These are phyloP conservation scores for Sinocyclocheilus grahami DNA, from an alignment of 2,113 vertebrate species.

Conservation along the genomic window DNA sequence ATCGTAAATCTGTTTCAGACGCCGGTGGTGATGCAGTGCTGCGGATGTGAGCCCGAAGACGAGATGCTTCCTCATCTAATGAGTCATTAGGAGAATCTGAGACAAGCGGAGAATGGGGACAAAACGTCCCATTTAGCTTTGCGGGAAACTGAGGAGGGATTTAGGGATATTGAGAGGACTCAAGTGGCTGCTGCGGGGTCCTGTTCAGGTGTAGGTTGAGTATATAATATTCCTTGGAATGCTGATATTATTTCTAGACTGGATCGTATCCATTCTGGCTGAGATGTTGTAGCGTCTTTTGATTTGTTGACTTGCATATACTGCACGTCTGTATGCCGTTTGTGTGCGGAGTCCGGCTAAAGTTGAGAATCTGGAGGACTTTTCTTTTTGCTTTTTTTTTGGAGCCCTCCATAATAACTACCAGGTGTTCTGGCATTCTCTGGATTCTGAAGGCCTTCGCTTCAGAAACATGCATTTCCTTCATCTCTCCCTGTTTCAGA, in stretches of 20 bases:
- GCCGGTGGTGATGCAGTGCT: background rate
- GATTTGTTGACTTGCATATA: background rate
- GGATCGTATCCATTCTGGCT: background rate
- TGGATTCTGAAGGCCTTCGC: too few species aligned
- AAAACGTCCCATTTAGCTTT: conserved; percentile 52
- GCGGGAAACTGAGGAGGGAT: conserved; percentile 44
- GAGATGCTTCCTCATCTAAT: conserved; percentile 48
- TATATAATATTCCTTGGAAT: conserved; percentile 43
- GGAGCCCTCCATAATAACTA: too few species aligned
- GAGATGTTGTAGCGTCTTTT: background rate
- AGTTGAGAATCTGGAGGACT: conserved; percentile 19
- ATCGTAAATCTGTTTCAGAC: conserved; percentile 4
- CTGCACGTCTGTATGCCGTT: background rate
- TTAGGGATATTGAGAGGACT: conserved; percentile 51
- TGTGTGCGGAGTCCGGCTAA: background rate
- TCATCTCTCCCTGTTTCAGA: conserved; percentile 13
- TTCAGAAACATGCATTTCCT: too few species aligned
- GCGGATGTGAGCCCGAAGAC: conserved; percentile 24
- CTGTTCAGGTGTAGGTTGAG: conserved; percentile 42
- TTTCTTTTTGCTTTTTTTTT: conserved; percentile 20
- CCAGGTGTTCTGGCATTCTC: too few species aligned
- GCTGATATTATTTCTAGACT: conserved; percentile 42
- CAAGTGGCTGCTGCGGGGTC: conserved; percentile 18
- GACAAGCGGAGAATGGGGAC: conserved; percentile 20
- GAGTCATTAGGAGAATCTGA: conserved; percentile 48